Conservation (phyloP, 2,888 invertebrate species). For the Tridacna gigas region DNA sequence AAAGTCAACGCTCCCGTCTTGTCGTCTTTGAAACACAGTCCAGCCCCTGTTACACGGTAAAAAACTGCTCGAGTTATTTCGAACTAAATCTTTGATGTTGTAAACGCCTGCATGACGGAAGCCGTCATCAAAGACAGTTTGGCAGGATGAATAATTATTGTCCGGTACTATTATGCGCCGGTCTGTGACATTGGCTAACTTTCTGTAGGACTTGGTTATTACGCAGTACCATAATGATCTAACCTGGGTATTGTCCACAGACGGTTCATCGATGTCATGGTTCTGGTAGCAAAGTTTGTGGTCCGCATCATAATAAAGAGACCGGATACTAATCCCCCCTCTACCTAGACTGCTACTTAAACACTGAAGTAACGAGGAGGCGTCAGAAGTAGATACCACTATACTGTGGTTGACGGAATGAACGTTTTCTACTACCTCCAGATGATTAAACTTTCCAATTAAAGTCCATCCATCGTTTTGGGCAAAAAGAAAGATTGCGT, state of each 20-base stretch:
- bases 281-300: background rate
- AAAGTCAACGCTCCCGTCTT: conserved; percentile 11
- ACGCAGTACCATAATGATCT: background rate
- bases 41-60: conserved; percentile 1
- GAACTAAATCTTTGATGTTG: background rate
- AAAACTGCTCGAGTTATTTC: no score
- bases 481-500: no score
- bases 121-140: background rate
- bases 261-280: background rate
- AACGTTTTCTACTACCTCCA: background rate
- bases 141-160: background rate
- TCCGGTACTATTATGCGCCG: background rate
- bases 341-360: background rate
- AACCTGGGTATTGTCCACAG: background rate
- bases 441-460: background rate
- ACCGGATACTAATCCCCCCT: background rate
- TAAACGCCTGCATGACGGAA: background rate
- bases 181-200: background rate
- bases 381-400: background rate
- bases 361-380: background rate
- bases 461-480: background rate
- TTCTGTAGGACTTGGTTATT: background rate
- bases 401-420: background rate
- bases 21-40: conserved; percentile 14
- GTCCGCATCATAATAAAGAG: background rate